Evolutionary conservation across 2,113 vertebrate species (phyloP).

Genomic region (Edolisoma coerulescens): DNA sequence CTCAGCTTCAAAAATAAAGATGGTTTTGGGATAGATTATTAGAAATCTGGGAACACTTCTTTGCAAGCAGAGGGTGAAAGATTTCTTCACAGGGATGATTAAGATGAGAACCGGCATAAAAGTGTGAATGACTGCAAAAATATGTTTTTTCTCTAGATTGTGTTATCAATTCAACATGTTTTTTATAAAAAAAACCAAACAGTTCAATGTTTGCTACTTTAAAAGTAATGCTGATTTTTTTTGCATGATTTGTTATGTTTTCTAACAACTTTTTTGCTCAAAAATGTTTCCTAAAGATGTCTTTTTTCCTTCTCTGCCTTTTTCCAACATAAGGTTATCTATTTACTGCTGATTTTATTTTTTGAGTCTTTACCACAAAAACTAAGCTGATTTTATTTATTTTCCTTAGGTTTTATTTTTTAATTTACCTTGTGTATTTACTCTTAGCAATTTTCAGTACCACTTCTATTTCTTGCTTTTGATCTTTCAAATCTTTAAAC

Average conservation of each 20-base stretch:
- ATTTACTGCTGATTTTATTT: background rate
- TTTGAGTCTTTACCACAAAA: background rate
- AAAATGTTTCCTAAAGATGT: background rate
- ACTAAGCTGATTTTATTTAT: background rate
- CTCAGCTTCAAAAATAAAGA: background rate
- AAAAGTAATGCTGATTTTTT: background rate
- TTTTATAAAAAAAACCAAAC: background rate
- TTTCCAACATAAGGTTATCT: background rate
- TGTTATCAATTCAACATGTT: background rate
- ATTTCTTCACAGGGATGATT: background rate
- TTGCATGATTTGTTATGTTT: background rate
- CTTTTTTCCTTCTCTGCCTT: background rate
- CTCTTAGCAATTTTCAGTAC: background rate
- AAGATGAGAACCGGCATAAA: background rate
- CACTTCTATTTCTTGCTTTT: background rate
- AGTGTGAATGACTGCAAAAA: background rate
- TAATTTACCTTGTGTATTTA: background rate
- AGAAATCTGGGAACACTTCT: background rate
- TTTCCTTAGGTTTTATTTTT: background rate
- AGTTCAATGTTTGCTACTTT: background rate
- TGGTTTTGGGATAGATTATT: background rate
- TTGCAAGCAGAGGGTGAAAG: background rate
- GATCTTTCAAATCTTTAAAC: background rate
- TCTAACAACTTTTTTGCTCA: background rate
- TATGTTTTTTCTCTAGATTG: fast-evolving